Conservation (phyloP, 2,888 invertebrate genomes). For the Digitonthophagus gazella region DNA sequence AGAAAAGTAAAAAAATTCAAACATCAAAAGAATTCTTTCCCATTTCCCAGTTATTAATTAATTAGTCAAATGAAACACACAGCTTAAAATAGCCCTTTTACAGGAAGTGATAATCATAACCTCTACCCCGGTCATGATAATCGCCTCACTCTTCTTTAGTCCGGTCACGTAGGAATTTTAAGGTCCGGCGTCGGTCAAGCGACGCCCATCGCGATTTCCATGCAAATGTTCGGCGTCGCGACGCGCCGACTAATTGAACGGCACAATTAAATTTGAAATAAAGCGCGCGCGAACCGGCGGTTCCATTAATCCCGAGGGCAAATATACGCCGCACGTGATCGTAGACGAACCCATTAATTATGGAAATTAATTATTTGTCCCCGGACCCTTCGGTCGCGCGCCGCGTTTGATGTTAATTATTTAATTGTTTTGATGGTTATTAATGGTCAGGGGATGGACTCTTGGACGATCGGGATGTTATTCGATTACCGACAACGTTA, state of each 20-base stretch:
- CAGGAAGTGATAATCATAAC: background rate
- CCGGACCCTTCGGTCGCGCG: background rate
- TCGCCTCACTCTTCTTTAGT: background rate
- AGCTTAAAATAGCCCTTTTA: background rate
- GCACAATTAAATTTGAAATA: constrained; percentile 17
- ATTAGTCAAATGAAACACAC: no score
- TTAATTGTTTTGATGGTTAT: constrained; percentile 11
- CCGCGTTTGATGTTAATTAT: constrained; percentile 14
- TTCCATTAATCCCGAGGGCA: constrained; percentile 9
- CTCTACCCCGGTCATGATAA: no score
- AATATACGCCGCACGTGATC: constrained; percentile 12
- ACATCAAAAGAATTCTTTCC: no score
- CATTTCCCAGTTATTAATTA: no score
- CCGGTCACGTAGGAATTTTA: constrained; percentile 18
- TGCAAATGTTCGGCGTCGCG: constrained; percentile 16
- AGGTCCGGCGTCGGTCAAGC: constrained; percentile 7
- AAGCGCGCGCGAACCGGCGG: constrained; percentile 2
- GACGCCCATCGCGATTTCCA: constrained; percentile 11
- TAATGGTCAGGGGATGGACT: background rate
- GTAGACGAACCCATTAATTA: background rate
- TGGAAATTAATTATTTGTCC: background rate
- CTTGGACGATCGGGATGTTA: no score
- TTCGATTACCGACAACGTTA: no score
- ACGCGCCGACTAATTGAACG: constrained; percentile 9
- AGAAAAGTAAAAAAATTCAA: no score